Evolutionary conservation across 2,797 vertebrate genomes (phyloP).

Genomic region (Thunnus albacares): DNA sequence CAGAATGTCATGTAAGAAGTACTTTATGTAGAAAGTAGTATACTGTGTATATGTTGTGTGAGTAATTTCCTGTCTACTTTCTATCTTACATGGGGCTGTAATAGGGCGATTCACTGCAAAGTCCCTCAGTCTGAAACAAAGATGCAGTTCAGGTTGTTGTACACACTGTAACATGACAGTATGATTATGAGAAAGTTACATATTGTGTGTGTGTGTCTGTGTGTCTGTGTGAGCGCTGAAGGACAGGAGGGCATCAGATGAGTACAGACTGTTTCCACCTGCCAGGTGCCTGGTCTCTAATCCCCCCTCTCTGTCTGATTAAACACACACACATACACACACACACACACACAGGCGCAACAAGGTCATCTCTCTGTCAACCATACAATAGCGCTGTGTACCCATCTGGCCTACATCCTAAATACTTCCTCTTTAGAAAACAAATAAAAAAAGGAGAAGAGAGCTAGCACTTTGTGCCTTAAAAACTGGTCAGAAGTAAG

Average conservation of each 20-base stretch:
- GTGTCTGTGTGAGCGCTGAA: conserved; percentile 44
- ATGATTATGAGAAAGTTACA: conserved; percentile 42
- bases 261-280: conserved; percentile 84
- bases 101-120: neutral
- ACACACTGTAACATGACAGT: conserved; percentile 14
- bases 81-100: neutral
- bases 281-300: conserved; percentile 85
- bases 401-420: conserved; percentile 79
- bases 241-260: conserved; percentile 81
- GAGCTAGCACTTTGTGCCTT: conserved; percentile 15
- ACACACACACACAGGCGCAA: conserved; percentile 48
- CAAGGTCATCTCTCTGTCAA: conserved; percentile 84
- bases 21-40: neutral
- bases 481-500: conserved; percentile 3
- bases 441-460: conserved; percentile 63
- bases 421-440: conserved; percentile 73
- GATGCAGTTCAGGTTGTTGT: conserved; percentile 18
- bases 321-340: conserved; percentile 74
- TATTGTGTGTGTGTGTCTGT: conserved; percentile 21
- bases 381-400: conserved; percentile 80
- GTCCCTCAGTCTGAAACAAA: conserved; percentile 29
- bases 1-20: conserved; percentile 7
- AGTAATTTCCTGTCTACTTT: neutral
- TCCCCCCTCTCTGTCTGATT: conserved; percentile 84
- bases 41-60: neutral